These are phyloP conservation scores for Lepidothrix coronata DNA, from an alignment of 2,113 vertebrate genomes.

Conservation along the genomic window DNA sequence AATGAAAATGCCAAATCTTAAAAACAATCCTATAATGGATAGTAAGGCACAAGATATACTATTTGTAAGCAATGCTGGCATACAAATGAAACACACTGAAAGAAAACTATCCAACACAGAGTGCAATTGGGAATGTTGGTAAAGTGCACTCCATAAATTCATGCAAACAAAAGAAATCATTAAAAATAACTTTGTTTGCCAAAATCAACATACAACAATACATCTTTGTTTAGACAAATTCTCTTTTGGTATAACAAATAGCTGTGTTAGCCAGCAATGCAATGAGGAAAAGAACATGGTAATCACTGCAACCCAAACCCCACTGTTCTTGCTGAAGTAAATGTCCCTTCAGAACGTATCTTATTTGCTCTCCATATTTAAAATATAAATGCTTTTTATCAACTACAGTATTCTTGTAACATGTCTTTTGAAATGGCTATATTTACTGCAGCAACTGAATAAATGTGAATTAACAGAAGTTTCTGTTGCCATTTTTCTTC, in stretches of 20 bases:
- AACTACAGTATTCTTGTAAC: background rate
- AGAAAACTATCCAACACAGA: background rate
- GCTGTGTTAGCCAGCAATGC: background rate
- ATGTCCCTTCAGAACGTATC: background rate
- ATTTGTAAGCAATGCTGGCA: background rate
- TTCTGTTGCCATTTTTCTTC: background rate
- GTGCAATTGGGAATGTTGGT: background rate
- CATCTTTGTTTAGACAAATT: background rate
- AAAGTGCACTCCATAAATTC: background rate
- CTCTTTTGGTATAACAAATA: background rate
- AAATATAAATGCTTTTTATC: background rate
- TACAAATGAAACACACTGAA: background rate
- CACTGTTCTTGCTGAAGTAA: background rate
- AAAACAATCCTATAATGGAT: background rate
- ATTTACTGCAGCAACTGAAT: background rate
- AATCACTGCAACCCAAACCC: background rate
- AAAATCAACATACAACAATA: background rate
- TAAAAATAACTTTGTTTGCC: background rate
- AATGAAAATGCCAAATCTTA: constrained; percentile 1
- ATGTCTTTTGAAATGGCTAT: background rate
- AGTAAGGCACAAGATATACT: background rate
- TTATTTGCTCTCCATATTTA: background rate
- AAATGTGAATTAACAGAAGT: background rate
- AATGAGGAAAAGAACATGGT: background rate
- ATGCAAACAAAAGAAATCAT: background rate